Conservation (phyloP, 2,888 invertebrate genomes). For the Diarsia brunnea region DNA sequence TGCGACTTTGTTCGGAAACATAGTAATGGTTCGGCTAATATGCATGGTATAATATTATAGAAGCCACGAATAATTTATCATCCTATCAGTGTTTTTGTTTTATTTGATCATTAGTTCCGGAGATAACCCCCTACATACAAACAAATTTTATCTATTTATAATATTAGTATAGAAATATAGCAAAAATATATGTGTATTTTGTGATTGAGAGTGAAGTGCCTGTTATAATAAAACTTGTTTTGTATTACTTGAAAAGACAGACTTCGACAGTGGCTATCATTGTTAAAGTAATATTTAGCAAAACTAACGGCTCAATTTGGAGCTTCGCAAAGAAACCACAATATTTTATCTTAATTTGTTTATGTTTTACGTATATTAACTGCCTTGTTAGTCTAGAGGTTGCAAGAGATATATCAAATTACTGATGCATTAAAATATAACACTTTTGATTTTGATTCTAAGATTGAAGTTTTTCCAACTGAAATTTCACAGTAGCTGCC, state of each 20-base stretch:
- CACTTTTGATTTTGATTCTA: not conserved
- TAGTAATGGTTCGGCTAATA: no score
- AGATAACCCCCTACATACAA: no score
- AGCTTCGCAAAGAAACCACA: not conserved
- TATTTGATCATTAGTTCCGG: no score
- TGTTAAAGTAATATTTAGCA: not conserved
- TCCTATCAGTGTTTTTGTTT: no score
- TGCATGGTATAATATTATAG: no score
- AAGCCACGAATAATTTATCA: no score
- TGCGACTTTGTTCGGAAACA: no score
- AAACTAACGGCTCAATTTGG: not conserved
- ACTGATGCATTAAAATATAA: no score
- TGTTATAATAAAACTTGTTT: not conserved
- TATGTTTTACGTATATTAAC: not conserved
- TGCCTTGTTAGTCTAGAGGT: not conserved
- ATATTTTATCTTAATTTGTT: not conserved
- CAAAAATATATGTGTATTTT: no score
- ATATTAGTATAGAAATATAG: no score
- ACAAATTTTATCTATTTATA: no score
- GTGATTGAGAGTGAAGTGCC: conserved; percentile 7
- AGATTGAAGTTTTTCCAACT: not conserved
- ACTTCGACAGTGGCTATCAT: not conserved
- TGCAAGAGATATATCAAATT: not conserved
- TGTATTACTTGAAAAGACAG: not conserved
- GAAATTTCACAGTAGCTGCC: not conserved